Percentiles rank a stretch among this genome's conserved stretches.
Conservation (phyloP, 2,888 invertebrate species). For the Mystacides longicornis region DNA sequence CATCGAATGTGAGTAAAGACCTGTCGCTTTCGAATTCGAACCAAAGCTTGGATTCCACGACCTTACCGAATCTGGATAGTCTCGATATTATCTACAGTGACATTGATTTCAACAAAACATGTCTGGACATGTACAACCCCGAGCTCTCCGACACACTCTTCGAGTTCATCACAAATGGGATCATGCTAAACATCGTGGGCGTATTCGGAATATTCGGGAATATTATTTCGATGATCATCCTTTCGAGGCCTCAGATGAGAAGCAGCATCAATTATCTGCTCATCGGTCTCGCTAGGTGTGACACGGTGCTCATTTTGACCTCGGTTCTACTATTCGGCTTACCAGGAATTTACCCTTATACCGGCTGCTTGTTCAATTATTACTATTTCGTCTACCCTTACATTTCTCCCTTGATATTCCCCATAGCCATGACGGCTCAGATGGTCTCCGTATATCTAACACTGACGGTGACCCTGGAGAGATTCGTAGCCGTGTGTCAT, state of each 20-base stretch:
- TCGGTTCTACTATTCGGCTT: slow-evolving; percentile 82
- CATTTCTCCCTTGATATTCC: slow-evolving; percentile 72
- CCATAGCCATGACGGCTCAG: slow-evolving; percentile 80
- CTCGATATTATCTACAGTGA: slow-evolving; percentile 7
- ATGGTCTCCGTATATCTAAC: slow-evolving; percentile 91
- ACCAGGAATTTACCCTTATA: slow-evolving; percentile 77
- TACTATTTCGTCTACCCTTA: slow-evolving; percentile 74
- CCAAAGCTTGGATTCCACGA: slow-evolving; percentile 12
- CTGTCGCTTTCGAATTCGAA: slow-evolving; percentile 9
- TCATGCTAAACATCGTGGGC: slow-evolving; percentile 73
- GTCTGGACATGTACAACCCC: slow-evolving; percentile 30
- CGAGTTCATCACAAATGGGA: slow-evolving; percentile 76
- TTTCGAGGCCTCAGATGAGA: slow-evolving; percentile 90
- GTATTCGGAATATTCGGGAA: slow-evolving; percentile 84
- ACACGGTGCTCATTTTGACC: slow-evolving; percentile 82
- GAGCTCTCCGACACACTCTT: slow-evolving; percentile 51
- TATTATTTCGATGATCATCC: slow-evolving; percentile 81
- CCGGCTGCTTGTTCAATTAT: slow-evolving; percentile 67
- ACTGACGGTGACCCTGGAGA: slow-evolving; percentile 82
- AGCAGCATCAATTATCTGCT: slow-evolving; percentile 93
- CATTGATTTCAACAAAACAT: slow-evolving; percentile 16
- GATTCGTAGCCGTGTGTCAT: slow-evolving; percentile 91
- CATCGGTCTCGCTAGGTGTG: slow-evolving; percentile 88
- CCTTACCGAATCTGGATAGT: slow-evolving; percentile 9
- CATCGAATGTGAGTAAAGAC: too few species aligned